Percentiles rank a stretch among this genome's conserved stretches.
Conservation (phyloP, 2,797 vertebrate species). For the Taenioides sp. region DNA sequence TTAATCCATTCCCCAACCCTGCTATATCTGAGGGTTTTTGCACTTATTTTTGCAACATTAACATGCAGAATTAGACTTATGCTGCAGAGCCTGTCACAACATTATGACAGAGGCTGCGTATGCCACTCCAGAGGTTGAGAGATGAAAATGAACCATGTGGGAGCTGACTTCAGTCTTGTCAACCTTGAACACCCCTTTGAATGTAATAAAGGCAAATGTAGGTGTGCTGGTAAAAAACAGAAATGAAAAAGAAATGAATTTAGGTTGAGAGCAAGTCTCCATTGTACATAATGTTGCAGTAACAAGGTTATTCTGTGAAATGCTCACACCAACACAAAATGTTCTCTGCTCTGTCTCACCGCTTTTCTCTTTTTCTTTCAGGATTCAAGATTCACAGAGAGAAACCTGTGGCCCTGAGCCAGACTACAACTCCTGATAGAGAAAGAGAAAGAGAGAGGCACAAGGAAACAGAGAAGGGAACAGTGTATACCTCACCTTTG, state of each 20-base stretch:
- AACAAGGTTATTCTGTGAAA: conserved; percentile 57
- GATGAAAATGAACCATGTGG: conserved; percentile 43
- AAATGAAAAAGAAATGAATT: conserved; percentile 33
- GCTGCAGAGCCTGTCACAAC: conserved; percentile 8
- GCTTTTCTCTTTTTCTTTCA: conserved; percentile 69
- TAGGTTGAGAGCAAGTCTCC: conserved; percentile 39
- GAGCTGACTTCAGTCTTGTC: conserved; percentile 44
- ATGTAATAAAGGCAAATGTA: conserved; percentile 45
- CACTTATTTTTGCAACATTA: conserved; percentile 12
- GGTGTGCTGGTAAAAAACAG: conserved; percentile 16
- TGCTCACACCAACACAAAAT: conserved; percentile 59
- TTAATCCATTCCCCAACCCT: not conserved
- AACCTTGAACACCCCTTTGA: conserved; percentile 69
- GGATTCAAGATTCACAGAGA: conserved; percentile 54
- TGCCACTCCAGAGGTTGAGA: conserved; percentile 34
- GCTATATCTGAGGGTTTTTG: conserved; percentile 1
- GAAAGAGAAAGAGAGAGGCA: conserved; percentile 58
- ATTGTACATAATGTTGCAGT: conserved; percentile 45
- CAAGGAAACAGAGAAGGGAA: conserved; percentile 37
- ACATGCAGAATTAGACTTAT: not conserved
- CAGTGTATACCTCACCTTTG: conserved; percentile 69
- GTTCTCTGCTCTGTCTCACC: conserved; percentile 58
- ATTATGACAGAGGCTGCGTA: conserved; percentile 16
- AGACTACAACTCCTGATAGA: conserved; percentile 75
- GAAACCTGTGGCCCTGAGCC: conserved; percentile 65